Percentiles rank a stretch among this genome's conserved stretches.
These are phyloP conservation scores for Hyphantria cunea DNA, from an alignment of 1,140 invertebrate genomes.

Conservation along the genomic window DNA sequence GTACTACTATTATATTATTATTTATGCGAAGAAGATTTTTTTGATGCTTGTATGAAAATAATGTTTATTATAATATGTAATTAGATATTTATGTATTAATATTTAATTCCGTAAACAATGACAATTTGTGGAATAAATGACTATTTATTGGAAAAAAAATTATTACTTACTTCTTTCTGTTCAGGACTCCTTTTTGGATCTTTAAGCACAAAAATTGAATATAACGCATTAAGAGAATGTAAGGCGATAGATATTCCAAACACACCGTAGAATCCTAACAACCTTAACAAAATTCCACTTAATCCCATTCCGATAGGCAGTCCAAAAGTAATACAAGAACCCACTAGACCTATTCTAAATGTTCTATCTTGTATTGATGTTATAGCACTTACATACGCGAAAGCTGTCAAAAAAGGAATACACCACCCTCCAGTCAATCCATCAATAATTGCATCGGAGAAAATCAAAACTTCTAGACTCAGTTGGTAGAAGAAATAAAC, in stretches of 20 bases:
- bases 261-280: conserved; percentile 69
- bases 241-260: conserved; percentile 54
- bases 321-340: conserved; percentile 77
- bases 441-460: conserved; percentile 75
- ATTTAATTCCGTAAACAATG: too few relatives aligned
- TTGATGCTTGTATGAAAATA: too few relatives aligned
- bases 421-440: conserved; percentile 81
- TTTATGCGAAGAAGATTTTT: too few relatives aligned
- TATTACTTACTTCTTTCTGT: conserved; percentile 81
- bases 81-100: too few relatives aligned
- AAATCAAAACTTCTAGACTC: conserved; percentile 71
- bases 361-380: conserved; percentile 81
- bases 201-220: conserved; percentile 60
- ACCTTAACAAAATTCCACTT: conserved; percentile 69
- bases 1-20: too few relatives aligned
- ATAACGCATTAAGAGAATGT: conserved; percentile 61
- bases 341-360: conserved; percentile 81
- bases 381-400: conserved; percentile 82
- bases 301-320: conserved; percentile 74
- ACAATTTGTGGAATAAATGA: too few relatives aligned
- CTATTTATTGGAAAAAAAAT: not conserved
- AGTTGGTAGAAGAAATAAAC: conserved; percentile 78
- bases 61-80: too few relatives aligned
- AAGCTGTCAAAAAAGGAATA: conserved; percentile 78
- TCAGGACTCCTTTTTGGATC: conserved; percentile 83